Conservation (phyloP, 2,888 invertebrate genomes). For the Halictus quadricinctus region DNA sequence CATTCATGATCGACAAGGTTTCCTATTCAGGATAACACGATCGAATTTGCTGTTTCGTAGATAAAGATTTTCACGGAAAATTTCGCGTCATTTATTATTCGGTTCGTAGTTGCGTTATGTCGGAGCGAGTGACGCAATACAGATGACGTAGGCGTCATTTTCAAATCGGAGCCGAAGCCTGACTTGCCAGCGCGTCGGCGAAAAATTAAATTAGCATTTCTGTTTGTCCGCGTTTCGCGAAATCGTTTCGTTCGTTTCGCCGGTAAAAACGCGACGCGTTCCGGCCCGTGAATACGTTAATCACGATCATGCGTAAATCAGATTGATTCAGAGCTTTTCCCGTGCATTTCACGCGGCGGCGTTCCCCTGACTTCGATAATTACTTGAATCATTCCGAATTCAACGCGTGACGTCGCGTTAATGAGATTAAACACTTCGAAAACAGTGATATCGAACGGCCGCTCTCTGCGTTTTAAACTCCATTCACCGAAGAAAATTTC, state of each 20-base stretch:
- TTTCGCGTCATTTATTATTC: neutral
- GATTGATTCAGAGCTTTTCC: conserved; percentile 43
- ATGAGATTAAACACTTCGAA: conserved; percentile 34
- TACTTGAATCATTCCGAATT: conserved; percentile 39
- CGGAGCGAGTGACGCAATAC: neutral
- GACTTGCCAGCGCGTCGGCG: neutral
- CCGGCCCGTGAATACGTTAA: conserved; percentile 42
- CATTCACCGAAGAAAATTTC: neutral
- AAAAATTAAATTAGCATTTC: conserved; percentile 35
- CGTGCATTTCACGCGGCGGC: conserved; percentile 29
- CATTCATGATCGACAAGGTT: neutral
- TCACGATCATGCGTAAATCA: conserved; percentile 47
- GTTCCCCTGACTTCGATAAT: conserved; percentile 53
- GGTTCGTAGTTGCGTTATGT: neutral
- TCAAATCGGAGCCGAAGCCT: conserved; percentile 11
- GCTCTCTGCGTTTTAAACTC: neutral
- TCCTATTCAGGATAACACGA: neutral
- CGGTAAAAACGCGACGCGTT: conserved; percentile 21
- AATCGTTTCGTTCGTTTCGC: conserved; percentile 17
- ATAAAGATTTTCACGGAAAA: neutral
- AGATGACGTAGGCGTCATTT: conserved; percentile 2
- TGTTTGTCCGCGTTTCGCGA: conserved; percentile 22
- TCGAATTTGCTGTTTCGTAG: neutral
- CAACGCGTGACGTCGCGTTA: conserved; percentile 25
- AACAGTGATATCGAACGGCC: conserved; percentile 12